These are phyloP conservation scores for Acronicta aceris DNA, from an alignment of 2,888 invertebrate genomes.

Conservation along the genomic window DNA sequence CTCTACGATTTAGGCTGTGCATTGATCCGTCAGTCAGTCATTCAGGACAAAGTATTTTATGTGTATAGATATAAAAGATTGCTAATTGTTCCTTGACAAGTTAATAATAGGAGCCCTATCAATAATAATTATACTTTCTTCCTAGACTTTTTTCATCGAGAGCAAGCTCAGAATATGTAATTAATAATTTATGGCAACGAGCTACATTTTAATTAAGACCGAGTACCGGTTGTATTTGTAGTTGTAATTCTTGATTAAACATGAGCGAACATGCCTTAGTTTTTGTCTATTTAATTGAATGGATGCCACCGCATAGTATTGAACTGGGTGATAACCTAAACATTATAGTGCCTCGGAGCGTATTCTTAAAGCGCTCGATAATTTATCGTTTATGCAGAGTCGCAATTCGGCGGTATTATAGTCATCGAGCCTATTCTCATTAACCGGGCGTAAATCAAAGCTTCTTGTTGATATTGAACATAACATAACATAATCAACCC, in stretches of 20 bases:
- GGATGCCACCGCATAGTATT: slow-evolving; percentile 17
- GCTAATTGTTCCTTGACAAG: too few relatives aligned
- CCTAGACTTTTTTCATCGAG: background rate
- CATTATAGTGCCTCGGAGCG: background rate
- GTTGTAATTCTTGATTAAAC: slow-evolving; percentile 24
- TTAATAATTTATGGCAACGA: slow-evolving; percentile 20
- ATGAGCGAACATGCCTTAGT: slow-evolving; percentile 32
- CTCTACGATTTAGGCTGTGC: too few relatives aligned
- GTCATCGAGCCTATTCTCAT: too few relatives aligned
- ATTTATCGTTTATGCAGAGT: background rate
- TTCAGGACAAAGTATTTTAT: too few relatives aligned
- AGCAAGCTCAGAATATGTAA: background rate
- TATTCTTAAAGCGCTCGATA: slow-evolving; percentile 18
- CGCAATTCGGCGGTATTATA: too few relatives aligned
- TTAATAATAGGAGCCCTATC: too few relatives aligned
- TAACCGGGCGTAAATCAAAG: too few relatives aligned
- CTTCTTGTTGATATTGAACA: too few relatives aligned
- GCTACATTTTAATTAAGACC: slow-evolving; percentile 47
- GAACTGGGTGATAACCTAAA: slow-evolving; percentile 30
- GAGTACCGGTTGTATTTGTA: slow-evolving; percentile 15
- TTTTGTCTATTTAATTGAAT: slow-evolving; percentile 36
- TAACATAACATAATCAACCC: too few relatives aligned
- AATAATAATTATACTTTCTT: background rate
- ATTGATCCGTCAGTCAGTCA: too few relatives aligned
- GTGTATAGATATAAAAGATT: too few relatives aligned